These are phyloP conservation scores for Rhinichthys klamathensis DNA, from an alignment of 2,113 vertebrate genomes.

Conservation along the genomic window DNA sequence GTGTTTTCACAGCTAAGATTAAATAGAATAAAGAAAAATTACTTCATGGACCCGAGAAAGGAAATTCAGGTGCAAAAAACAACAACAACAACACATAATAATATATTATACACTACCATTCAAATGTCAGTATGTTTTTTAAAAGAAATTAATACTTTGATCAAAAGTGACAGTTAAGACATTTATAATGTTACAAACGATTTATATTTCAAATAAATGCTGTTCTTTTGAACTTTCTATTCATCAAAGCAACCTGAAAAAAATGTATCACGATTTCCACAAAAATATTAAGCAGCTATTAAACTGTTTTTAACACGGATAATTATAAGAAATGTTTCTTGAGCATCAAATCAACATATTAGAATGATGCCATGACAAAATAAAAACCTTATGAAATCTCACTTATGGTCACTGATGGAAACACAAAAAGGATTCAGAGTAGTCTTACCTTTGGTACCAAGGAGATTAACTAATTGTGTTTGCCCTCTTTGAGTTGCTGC, in stretches of 20 bases:
- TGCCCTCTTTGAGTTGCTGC: constrained; percentile 78
- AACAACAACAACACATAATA: no score
- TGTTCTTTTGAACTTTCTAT: no score
- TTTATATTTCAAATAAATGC: no score
- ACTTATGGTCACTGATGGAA: neutral
- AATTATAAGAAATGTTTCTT: no score
- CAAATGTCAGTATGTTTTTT: no score
- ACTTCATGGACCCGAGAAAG: neutral
- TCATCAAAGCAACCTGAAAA: no score
- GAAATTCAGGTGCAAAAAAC: neutral
- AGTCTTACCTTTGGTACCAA: constrained; percentile 71
- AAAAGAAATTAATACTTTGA: no score
- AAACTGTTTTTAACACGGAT: neutral
- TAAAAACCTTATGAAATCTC: neutral
- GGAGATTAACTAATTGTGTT: constrained; percentile 78
- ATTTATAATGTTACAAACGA: no score
- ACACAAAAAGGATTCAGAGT: neutral
- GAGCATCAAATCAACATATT: neutral
- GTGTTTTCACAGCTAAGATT: constrained; percentile 64
- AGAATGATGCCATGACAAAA: neutral
- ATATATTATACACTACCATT: no score
- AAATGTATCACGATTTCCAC: neutral
- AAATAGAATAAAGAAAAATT: neutral
- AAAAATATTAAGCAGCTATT: neutral
- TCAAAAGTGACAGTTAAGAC: no score